Percentiles rank a stretch among this genome's conserved stretches.
Conservation (phyloP, 1,140 invertebrate species). For the Drosophila nannoptera region DNA sequence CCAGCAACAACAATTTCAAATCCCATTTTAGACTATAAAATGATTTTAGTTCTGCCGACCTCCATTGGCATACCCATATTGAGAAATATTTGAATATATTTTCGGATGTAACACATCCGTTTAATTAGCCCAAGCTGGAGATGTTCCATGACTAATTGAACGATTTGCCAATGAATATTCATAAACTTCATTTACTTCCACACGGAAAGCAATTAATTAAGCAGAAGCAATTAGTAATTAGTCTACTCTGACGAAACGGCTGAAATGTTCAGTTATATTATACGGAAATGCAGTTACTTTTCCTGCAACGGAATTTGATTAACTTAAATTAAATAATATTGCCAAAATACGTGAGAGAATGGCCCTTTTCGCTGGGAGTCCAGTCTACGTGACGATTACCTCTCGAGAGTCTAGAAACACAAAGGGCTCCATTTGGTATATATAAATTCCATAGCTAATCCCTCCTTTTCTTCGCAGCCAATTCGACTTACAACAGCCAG, state of each 20-base stretch:
- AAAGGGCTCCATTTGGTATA: neutral
- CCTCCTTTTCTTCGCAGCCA: conserved; percentile 80
- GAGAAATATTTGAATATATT: neutral
- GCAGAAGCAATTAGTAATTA: neutral
- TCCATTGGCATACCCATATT: neutral
- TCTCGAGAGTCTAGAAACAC: too few species aligned
- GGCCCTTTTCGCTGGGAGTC: too few species aligned
- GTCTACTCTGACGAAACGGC: neutral
- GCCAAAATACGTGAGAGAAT: too few species aligned
- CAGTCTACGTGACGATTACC: too few species aligned
- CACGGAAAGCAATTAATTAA: conserved; percentile 10
- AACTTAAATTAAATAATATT: too few species aligned
- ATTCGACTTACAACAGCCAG: conserved; percentile 88
- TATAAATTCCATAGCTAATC: neutral
- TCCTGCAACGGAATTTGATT: too few species aligned
- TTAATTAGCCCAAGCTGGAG: neutral
- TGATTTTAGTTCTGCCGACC: too few species aligned
- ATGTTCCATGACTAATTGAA: too few species aligned
- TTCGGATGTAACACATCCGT: neutral
- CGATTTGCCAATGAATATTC: neutral
- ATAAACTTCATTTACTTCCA: conserved; percentile 7
- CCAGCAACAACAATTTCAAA: too few species aligned
- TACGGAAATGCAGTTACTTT: too few species aligned
- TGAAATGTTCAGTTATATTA: too few species aligned
- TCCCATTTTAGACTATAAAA: too few species aligned